Evolutionary conservation across 2,797 vertebrate species (phyloP).

Genomic region (Pseudochaenichthys georgianus): DNA sequence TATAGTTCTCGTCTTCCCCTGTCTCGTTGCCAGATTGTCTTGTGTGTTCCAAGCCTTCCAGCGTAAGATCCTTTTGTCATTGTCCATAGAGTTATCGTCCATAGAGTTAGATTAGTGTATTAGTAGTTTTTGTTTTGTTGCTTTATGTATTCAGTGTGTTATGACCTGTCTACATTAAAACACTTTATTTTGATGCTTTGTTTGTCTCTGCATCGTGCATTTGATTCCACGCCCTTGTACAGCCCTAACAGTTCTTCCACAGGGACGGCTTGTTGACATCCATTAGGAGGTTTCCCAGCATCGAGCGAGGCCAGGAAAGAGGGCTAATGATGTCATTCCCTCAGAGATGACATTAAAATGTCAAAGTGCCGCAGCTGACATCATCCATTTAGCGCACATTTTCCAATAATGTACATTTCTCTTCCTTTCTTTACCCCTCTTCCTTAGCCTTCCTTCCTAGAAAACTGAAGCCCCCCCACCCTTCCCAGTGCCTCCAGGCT

Average conservation of each 20-base stretch:
- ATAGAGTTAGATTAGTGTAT: too few relatives aligned
- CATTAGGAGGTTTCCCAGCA: slow-evolving; percentile 83
- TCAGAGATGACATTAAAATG: slow-evolving; percentile 82
- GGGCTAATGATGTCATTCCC: slow-evolving; percentile 83
- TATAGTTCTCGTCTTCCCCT: too few relatives aligned
- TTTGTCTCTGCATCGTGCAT: too few relatives aligned
- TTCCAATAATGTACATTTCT: slow-evolving; percentile 73
- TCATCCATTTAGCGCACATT: slow-evolving; percentile 79
- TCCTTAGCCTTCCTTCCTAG: slow-evolving; percentile 35
- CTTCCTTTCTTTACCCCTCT: slow-evolving; percentile 25
- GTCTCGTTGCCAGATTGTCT: too few relatives aligned
- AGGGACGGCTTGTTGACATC: slow-evolving; percentile 80
- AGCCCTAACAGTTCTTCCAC: slow-evolving; percentile 47
- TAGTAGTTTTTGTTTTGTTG: too few relatives aligned
- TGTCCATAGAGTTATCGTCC: too few relatives aligned
- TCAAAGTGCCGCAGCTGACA: slow-evolving; percentile 79
- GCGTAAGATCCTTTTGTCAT: too few relatives aligned
- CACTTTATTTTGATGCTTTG: too few relatives aligned
- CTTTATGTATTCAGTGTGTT: too few relatives aligned
- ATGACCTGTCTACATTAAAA: too few relatives aligned
- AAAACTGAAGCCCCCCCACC: slow-evolving; percentile 47
- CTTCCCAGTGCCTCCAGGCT: slow-evolving; percentile 57
- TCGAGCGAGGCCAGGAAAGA: slow-evolving; percentile 70
- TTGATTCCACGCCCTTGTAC: too few relatives aligned
- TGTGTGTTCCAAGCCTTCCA: too few relatives aligned